These are phyloP conservation scores for Platygyra sinensis DNA, from an alignment of 64 coral and sea anemone species.

Conservation along the genomic window DNA sequence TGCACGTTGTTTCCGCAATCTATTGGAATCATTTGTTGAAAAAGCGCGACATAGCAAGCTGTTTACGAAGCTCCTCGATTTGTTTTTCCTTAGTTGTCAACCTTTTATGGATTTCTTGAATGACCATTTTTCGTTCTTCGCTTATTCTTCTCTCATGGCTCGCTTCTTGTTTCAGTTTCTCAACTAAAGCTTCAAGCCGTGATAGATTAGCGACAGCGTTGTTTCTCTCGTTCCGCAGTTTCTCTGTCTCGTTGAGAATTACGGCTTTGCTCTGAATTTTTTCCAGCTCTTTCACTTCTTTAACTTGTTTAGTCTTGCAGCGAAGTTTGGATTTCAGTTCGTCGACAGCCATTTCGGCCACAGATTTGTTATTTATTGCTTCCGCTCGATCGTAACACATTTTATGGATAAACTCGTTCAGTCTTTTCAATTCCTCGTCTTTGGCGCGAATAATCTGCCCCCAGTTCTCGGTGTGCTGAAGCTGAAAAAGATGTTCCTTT, in stretches of 20 bases:
- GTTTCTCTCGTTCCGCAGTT: constrained; percentile 57
- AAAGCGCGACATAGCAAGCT: constrained; percentile 53
- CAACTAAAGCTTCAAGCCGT: constrained; percentile 25
- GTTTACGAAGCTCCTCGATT: constrained; percentile 54
- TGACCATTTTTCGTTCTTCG: constrained; percentile 47
- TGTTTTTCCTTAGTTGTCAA: constrained; percentile 72
- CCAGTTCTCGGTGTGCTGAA: constrained; percentile 68
- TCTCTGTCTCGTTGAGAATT: constrained; percentile 84
- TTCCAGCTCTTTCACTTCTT: constrained; percentile 51
- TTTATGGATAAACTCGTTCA: constrained; percentile 61
- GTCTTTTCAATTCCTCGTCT: constrained; percentile 59
- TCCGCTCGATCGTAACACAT: constrained; percentile 67
- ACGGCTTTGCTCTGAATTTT: constrained; percentile 78
- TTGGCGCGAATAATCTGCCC: constrained; percentile 71
- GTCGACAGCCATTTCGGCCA: constrained; percentile 48
- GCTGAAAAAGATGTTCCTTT: constrained; percentile 35
- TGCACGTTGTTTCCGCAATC: not conserved
- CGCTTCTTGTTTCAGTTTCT: constrained; percentile 51
- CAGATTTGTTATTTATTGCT: constrained; percentile 64
- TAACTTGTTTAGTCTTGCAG: constrained; percentile 56
- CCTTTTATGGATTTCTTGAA: constrained; percentile 66
- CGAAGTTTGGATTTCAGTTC: constrained; percentile 69
- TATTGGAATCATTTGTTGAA: constrained; percentile 17
- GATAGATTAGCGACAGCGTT: constrained; percentile 50
- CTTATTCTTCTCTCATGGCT: constrained; percentile 1